These are phyloP conservation scores for Spinus pinus DNA, from an alignment of 2,797 vertebrate genomes.

Conservation along the genomic window DNA sequence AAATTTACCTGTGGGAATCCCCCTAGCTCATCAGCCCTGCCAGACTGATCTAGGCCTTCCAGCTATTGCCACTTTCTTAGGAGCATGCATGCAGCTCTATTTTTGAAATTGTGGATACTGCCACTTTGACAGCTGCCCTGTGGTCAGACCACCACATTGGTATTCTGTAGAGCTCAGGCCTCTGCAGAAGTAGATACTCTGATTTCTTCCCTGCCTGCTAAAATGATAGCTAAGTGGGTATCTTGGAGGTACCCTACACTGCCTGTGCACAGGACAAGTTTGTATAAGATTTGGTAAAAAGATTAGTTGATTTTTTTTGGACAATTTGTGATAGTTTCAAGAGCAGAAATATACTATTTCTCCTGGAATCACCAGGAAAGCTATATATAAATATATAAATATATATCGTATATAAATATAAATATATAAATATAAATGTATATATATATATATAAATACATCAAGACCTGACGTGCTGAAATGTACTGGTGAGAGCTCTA, in stretches of 20 bases:
- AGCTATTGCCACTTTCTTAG: neutral
- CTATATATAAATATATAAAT: neutral
- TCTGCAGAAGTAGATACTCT: neutral
- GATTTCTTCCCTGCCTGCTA: neutral
- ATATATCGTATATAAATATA: no score
- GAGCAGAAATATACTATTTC: neutral
- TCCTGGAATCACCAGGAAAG: neutral
- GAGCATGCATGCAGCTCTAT: neutral
- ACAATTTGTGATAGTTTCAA: neutral
- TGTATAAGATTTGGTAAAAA: neutral
- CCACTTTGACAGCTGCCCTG: neutral
- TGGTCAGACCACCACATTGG: neutral
- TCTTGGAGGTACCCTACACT: neutral
- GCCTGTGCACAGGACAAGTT: neutral
- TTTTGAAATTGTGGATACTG: neutral
- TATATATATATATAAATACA: neutral
- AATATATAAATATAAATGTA: no score
- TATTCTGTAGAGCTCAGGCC: neutral
- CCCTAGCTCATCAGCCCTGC: neutral
- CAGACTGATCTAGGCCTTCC: neutral
- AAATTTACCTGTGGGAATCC: neutral
- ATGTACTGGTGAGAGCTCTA: neutral
- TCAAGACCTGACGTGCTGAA: neutral
- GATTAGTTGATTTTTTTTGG: neutral
- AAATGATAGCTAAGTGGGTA: neutral